Evolutionary conservation across 2,113 vertebrate genomes (phyloP), one percentile per base, ranked within the genome.

Genomic region (Marcusenius ussheri): DNA sequence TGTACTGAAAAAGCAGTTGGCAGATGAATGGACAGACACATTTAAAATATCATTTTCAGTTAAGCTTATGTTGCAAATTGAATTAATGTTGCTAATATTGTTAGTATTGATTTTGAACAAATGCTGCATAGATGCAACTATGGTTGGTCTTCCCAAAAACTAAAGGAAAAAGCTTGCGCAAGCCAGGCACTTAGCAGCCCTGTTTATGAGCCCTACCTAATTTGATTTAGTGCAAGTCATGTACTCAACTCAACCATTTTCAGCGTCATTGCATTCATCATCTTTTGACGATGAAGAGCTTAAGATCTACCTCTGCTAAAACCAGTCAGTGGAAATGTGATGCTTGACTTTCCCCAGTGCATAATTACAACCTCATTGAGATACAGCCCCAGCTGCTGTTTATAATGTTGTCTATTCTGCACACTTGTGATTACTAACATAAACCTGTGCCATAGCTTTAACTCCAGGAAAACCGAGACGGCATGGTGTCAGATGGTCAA

Each of bases 231-330:
- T 84, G 42, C 45, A 53, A 31, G n/a, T 35, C 49, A 35, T 53
- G 47, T 53, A 87, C n/a, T 42, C 45, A 21, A 39, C 49, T 89
- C 74, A 39, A 53, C 10, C 74, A 47, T 83, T 53, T 31, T 80
- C 74, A 89, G 46, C 49, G 21, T 89, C 49, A 89, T 83, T 83
- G 49, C 70, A 35, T 77, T 89, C 70, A 89, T 89, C 46, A 89
- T 89, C 31, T 27, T 50, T 77, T 35, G 27, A 83, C 4, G 85
- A 87, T 87, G 85, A 47, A 89, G 66, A 50, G 88, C 42, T 31
- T 15, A 46, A 77, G 62, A 53, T 89, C 47, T 89, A 74, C 49
- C 31, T 89, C 88, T 9, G 19, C 88, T 53, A 83, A 83, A 53
- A 66, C 46, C 88, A 70, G 62, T 88, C 88, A 70, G 39, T 70